Evolutionary conservation across 2,113 vertebrate species (phyloP).

Genomic region (Austrofundulus limnaeus): DNA sequence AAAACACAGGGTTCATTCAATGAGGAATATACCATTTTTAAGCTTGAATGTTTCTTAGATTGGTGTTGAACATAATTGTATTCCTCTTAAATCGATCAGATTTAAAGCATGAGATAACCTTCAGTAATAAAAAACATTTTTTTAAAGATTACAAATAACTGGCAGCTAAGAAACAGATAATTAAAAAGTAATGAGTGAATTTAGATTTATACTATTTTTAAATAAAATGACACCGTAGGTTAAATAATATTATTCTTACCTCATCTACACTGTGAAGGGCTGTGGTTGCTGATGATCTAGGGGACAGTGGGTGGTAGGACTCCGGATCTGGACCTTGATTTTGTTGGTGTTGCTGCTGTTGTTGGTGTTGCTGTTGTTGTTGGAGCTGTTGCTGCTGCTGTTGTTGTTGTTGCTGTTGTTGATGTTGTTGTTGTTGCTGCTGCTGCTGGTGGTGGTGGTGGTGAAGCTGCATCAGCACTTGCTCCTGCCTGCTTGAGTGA

Average conservation of each 20-base stretch:
- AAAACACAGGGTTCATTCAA: too few species aligned
- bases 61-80: too few species aligned
- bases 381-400: conserved; percentile 60
- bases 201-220: too few species aligned
- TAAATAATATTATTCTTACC: conserved; percentile 69
- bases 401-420: conserved; percentile 61
- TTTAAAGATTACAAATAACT: too few species aligned
- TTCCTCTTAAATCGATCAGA: too few species aligned
- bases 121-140: too few species aligned
- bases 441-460: conserved; percentile 83
- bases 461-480: conserved; percentile 92
- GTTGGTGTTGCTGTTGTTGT: conserved; percentile 67
- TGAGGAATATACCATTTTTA: too few species aligned
- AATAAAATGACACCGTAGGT: neutral
- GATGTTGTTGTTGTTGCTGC: conserved; percentile 73
- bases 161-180: too few species aligned
- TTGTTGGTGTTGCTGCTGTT: conserved; percentile 69
- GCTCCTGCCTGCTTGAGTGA: conserved; percentile 85
- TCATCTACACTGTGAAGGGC: conserved; percentile 97
- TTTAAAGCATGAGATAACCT: too few species aligned
- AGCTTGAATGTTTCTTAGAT: too few species aligned
- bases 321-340: conserved; percentile 84
- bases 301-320: conserved; percentile 88
- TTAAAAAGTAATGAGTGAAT: too few species aligned
- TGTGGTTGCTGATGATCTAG: conserved; percentile 89